Percentiles rank a stretch among this genome's conserved stretches.
phyloP scores from a whole-genome alignment of 1,140 invertebrate species.

The Dendrolimus punctatus region DNA sequence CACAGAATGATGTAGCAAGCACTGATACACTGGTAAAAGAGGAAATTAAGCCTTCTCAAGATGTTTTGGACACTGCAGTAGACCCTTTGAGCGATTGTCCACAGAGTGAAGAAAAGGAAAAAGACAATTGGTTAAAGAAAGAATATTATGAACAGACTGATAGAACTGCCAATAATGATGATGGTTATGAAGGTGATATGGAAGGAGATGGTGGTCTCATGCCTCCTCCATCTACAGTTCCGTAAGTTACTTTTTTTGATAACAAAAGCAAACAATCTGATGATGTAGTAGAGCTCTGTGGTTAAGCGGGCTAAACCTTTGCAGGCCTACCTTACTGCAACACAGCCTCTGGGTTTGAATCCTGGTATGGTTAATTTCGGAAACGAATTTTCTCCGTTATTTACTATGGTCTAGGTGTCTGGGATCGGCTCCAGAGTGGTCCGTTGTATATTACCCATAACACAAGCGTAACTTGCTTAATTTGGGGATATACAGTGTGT shows the following conservation, averaged over 20 bases:
- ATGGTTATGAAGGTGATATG: constrained; percentile 71
- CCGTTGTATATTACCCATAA: no score
- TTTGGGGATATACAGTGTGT: no score
- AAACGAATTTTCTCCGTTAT: no score
- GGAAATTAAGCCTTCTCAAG: constrained; percentile 24
- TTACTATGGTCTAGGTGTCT: no score
- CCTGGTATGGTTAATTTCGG: no score
- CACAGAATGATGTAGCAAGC: constrained; percentile 16
- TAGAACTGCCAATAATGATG: constrained; percentile 42
- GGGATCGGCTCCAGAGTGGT: no score
- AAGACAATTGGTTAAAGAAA: constrained; percentile 28
- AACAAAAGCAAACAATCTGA: not conserved
- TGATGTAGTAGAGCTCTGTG: no score
- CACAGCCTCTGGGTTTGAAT: no score
- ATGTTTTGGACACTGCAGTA: constrained; percentile 15
- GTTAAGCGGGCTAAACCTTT: no score
- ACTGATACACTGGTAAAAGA: constrained; percentile 12
- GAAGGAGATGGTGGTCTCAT: constrained; percentile 80
- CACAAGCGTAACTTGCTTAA: no score
- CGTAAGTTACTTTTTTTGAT: constrained; percentile 35
- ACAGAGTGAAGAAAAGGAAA: constrained; percentile 30
- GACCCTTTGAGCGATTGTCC: constrained; percentile 33
- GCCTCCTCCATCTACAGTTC: constrained; percentile 77
- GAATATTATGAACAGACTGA: constrained; percentile 19
- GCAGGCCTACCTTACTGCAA: no score